A percentile compares a stretch with the other conserved stretches of the same genome.
These are phyloP conservation scores for Gasterosteus aculeatus DNA, from an alignment of 2,113 vertebrate species.

Conservation along the genomic window DNA sequence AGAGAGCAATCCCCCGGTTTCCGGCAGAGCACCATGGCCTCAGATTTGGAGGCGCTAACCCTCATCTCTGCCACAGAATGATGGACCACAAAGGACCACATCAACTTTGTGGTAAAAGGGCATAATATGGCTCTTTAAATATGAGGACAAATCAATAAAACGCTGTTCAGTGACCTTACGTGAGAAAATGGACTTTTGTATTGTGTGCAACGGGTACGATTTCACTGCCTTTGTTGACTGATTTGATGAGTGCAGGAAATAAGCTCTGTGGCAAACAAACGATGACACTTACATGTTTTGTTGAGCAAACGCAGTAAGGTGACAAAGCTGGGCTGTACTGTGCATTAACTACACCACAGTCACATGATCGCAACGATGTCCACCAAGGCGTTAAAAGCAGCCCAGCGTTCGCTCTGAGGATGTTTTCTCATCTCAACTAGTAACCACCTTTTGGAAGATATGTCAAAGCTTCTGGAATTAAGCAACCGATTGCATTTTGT, in stretches of 20 bases:
- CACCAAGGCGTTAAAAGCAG: too few species aligned
- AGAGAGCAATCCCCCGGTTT: too few species aligned
- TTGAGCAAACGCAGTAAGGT: neutral
- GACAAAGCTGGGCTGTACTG: neutral
- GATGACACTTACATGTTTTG: neutral
- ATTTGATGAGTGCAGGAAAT: neutral
- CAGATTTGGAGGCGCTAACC: too few species aligned
- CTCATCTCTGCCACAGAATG: too few species aligned
- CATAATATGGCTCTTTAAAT: neutral
- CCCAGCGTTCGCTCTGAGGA: neutral
- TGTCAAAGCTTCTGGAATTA: neutral
- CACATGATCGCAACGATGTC: neutral
- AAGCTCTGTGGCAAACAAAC: neutral
- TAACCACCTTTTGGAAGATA: neutral
- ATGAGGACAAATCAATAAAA: neutral
- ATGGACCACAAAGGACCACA: too few species aligned
- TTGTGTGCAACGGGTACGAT: neutral
- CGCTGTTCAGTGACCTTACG: neutral
- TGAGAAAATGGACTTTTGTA: neutral
- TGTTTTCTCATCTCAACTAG: neutral
- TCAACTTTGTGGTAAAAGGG: too few species aligned
- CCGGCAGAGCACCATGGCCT: too few species aligned
- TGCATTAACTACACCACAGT: neutral
- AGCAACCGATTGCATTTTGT: neutral
- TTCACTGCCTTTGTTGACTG: neutral